Evolutionary conservation across 2,888 invertebrate genomes (phyloP).

Genomic region (Eugnorisma glareosa): DNA sequence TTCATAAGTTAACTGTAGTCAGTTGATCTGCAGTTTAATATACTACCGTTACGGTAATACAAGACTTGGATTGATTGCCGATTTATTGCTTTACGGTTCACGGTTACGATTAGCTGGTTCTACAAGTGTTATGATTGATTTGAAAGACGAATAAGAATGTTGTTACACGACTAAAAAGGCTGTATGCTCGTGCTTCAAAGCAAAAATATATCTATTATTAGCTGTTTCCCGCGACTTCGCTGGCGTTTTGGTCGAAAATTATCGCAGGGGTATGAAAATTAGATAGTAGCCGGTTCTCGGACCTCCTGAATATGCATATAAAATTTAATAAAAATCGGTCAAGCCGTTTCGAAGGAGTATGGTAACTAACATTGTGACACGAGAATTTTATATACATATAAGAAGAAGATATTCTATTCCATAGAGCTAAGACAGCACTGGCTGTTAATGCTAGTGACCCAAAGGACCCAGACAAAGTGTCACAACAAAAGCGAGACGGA

Average conservation of each 20-base stretch:
- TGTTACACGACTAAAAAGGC: background rate
- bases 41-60: conserved; percentile 3
- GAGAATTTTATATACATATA: no score
- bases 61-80: background rate
- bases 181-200: background rate
- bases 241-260: no score
- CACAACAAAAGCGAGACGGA: background rate
- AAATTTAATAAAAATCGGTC: no score
- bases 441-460: background rate
- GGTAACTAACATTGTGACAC: no score
- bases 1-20: conserved; percentile 18
- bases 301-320: no score
- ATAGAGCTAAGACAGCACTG: background rate
- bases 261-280: no score
- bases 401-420: no score
- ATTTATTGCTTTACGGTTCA: conserved; percentile 33
- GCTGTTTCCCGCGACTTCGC: no score
- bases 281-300: no score
- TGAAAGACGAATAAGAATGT: background rate
- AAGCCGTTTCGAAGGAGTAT: no score
- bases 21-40: conserved; percentile 5
- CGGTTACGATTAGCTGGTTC: background rate
- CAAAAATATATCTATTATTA: background rate
- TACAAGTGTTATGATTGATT: conserved; percentile 6
- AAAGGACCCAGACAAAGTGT: background rate